Base-by-base conservation (phyloP, 2,113 vertebrate species). In the Myotis brandtii region DNA sequence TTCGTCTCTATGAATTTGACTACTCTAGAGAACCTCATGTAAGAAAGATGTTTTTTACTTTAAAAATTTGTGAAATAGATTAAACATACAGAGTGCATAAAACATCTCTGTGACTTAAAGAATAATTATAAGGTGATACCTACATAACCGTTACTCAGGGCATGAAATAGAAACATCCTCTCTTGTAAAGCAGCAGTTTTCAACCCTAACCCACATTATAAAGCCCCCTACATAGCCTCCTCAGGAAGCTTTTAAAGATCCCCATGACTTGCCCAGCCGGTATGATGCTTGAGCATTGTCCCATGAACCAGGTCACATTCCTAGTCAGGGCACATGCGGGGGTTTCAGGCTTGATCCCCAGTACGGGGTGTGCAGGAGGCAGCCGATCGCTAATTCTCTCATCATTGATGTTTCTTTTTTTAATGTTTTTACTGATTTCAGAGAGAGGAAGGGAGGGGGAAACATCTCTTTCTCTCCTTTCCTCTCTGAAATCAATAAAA, bases 21-120 rank as follows among this genome's bases (percentile, higher is more conserved):
- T 83, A 40, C 30, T 64, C 64, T n/a, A 59, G 59, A 59, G 66
- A 77, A 54, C 9, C 37, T 52, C 27, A 46, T 86, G 5, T 46
- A 64, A 64, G 11, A 64, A 64, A 64, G 27, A 64, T 30, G 27
- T 43, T 8, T 76, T 96, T 69, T 56, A 56, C 17, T 59, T 62
- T n/a, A 93, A 81, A 69, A 77, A 73, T 30, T 12, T 64, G 43
- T 69, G 77, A 70, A 54, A 76, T 23, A 23, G 40, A 23, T 77
- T 54, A 93, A 48, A 88, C 56, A 50, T 40, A 76, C 2, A 32
- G 43, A 75, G 17, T 77, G 2, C 67, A 37, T 75, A 54, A 70
- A 46, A 83, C 76, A 70, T n/a, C 25, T 67, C 34, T 95, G 16
- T 54, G 70, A 84, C 32, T 95, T 95, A 85, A 67, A 81, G 48